These are phyloP conservation scores for Caenorhabditis sinica DNA, from an alignment of 2,888 invertebrate genomes.

Conservation along the genomic window DNA sequence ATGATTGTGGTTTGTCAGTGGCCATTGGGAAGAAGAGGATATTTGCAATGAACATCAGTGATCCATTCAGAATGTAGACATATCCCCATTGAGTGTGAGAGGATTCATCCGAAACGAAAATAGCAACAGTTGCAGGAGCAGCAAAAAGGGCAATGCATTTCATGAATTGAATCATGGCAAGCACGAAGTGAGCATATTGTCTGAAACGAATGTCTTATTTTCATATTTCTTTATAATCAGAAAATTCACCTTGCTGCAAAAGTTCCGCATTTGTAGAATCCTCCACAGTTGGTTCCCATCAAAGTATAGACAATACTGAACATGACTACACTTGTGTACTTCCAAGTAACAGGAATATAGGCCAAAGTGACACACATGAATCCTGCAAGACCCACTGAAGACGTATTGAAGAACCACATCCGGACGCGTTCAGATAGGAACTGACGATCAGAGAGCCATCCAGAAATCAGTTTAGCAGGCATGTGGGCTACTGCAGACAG, in stretches of 20 bases:
- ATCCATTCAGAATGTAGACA: constrained; percentile 71
- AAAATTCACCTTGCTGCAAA: constrained; percentile 74
- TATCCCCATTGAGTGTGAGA: constrained; percentile 67
- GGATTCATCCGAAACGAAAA: constrained; percentile 74
- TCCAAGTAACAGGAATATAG: constrained; percentile 68
- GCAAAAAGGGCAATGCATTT: constrained; percentile 79
- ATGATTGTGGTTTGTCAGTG: constrained; percentile 76
- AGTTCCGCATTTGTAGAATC: constrained; percentile 81
- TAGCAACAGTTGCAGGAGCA: constrained; percentile 76
- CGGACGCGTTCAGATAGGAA: constrained; percentile 71
- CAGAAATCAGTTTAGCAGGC: constrained; percentile 77
- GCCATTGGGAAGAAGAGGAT: constrained; percentile 73
- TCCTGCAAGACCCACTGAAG: constrained; percentile 76
- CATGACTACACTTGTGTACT: constrained; percentile 69
- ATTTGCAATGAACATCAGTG: constrained; percentile 72
- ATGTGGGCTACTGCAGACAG: constrained; percentile 67
- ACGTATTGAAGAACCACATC: constrained; percentile 77
- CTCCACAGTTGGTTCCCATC: constrained; percentile 80
- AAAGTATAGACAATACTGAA: constrained; percentile 76
- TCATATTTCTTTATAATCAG: background rate
- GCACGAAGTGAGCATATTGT: constrained; percentile 78
- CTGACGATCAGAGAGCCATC: constrained; percentile 74
- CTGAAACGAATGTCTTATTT: constrained; percentile 17
- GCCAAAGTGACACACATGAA: constrained; percentile 71
- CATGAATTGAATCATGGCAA: constrained; percentile 80